These are phyloP conservation scores for Lophochroa leadbeateri DNA, from an alignment of 2,113 vertebrate genomes.

Conservation along the genomic window DNA sequence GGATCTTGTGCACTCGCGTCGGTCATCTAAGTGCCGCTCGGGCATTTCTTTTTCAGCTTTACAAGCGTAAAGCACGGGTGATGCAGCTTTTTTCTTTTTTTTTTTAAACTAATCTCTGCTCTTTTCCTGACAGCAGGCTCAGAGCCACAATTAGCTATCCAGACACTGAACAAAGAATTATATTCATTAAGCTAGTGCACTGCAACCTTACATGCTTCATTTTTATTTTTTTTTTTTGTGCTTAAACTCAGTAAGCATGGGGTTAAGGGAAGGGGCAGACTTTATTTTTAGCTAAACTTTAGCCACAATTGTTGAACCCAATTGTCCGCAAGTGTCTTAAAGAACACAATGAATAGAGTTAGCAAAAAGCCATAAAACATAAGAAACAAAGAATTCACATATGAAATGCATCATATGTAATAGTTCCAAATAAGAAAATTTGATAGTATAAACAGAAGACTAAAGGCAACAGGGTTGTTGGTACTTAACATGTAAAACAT, in stretches of 20 bases:
- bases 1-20: too few relatives aligned
- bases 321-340: neutral
- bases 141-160: neutral
- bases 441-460: neutral
- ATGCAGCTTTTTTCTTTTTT: neutral
- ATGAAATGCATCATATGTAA: neutral
- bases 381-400: neutral
- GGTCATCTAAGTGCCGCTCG: too few relatives aligned
- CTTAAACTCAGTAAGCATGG: neutral
- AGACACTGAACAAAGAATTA: neutral
- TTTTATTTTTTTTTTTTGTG: neutral
- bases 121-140: neutral
- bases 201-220: rapidly evolving
- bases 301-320: neutral
- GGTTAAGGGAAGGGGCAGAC: neutral
- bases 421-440: neutral
- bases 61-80: too few relatives aligned
- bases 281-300: neutral
- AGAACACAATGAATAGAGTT: neutral
- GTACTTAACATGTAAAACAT: neutral
- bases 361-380: neutral
- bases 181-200: neutral
- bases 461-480: neutral
- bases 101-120: neutral
- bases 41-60: too few relatives aligned